Evolutionary conservation across 2,888 invertebrate genomes (phyloP).

Genomic region (Bellardia pandia): DNA sequence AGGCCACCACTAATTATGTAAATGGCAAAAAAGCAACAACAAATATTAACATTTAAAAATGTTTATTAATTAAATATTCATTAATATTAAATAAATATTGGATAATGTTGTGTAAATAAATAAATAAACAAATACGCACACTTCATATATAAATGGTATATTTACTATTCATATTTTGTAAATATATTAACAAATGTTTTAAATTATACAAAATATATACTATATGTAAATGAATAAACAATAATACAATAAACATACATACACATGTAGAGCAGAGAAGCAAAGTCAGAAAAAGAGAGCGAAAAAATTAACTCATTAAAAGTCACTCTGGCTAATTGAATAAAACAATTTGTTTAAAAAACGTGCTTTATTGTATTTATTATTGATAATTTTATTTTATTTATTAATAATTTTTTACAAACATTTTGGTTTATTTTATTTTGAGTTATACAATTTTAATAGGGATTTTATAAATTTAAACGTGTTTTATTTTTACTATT

Average conservation of each 20-base stretch:
- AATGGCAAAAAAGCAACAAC: conserved; percentile 55
- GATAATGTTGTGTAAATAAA: conserved; percentile 37
- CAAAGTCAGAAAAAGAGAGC: not conserved
- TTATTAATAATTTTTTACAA: conserved; percentile 59
- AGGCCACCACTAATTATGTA: conserved; percentile 70
- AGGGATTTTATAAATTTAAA: conserved; percentile 33
- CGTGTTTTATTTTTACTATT: conserved; percentile 31
- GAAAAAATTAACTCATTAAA: conserved; percentile 68
- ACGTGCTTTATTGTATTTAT: conserved; percentile 65
- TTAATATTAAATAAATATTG: conserved; percentile 63
- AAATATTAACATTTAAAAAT: conserved; percentile 67
- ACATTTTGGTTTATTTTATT: conserved; percentile 38
- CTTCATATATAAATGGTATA: not conserved
- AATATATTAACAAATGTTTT: not conserved
- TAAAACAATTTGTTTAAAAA: conserved; percentile 66
- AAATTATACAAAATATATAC: not conserved
- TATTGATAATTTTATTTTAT: conserved; percentile 58
- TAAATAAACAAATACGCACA: not conserved
- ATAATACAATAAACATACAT: not conserved
- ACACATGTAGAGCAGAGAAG: not conserved
- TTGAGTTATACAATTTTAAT: conserved; percentile 55
- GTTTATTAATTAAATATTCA: conserved; percentile 71
- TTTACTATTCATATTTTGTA: not conserved
- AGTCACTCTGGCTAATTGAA: conserved; percentile 71
- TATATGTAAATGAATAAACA: conserved; percentile 2